phyloP scores from a whole-genome alignment of 2,888 invertebrate genomes.

The Ischnura elegans region DNA sequence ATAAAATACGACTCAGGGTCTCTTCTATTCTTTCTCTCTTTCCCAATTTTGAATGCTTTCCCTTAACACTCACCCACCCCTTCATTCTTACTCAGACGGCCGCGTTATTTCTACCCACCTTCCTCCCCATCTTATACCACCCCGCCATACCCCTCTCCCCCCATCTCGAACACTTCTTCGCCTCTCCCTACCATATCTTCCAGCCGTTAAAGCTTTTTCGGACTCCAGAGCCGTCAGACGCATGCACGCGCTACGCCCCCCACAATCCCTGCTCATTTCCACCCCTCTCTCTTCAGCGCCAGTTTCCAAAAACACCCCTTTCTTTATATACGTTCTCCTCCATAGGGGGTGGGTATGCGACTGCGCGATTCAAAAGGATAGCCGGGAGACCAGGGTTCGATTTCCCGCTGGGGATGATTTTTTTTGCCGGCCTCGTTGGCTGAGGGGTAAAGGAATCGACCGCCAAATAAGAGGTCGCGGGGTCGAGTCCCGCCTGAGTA shows the following conservation, averaged over 20 bases:
- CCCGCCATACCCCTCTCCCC: not conserved
- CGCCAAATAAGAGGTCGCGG: no score
- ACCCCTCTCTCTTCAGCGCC: not conserved
- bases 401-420: no score
- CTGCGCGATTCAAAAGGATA: no score
- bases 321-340: not conserved
- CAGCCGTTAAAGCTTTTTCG: not conserved
- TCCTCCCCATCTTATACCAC: not conserved
- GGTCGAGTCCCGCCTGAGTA: no score
- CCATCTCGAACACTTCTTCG: not conserved
- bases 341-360: no score
- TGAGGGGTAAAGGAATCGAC: no score
- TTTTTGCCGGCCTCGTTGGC: no score
- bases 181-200: not conserved
- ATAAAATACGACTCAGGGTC: conserved; percentile 61
- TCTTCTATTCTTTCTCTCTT: conserved; percentile 62
- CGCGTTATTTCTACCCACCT: conserved; percentile 52
- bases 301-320: conserved; percentile 1
- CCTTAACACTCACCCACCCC: not conserved
- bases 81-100: conserved; percentile 57
- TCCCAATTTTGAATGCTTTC: conserved; percentile 56
- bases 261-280: not conserved
- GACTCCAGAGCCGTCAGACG: not conserved
- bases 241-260: not conserved
- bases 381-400: no score